phyloP scores from a whole-genome alignment of 2,888 invertebrate genomes.

The Nomada flava region DNA sequence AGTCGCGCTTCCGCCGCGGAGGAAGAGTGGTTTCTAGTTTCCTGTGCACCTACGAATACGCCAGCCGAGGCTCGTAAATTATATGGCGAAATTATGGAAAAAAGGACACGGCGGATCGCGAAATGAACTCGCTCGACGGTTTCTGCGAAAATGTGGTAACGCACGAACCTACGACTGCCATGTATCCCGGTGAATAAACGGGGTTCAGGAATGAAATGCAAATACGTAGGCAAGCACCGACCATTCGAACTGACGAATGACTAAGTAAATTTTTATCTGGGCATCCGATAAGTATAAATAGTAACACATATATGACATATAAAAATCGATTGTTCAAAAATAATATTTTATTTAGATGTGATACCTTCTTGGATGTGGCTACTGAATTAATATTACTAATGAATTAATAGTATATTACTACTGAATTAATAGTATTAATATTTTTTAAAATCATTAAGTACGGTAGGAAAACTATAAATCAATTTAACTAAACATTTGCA shows the following conservation, averaged over 20 bases:
- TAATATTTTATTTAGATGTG: too few species aligned
- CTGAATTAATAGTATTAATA: too few species aligned
- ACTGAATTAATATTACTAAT: too few species aligned
- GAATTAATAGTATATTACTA: too few species aligned
- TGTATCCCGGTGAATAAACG: conserved; percentile 53
- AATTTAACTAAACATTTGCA: too few species aligned
- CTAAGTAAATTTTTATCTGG: too few species aligned
- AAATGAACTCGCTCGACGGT: conserved; percentile 37
- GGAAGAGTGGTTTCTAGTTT: conserved; percentile 54
- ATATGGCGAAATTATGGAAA: conserved; percentile 63
- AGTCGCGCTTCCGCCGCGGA: conserved; percentile 31
- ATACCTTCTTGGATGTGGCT: too few species aligned
- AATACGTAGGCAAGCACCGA: neutral
- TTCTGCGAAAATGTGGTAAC: conserved; percentile 29
- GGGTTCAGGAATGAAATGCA: neutral
- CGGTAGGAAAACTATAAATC: too few species aligned
- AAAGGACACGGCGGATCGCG: conserved; percentile 43
- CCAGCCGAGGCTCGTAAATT: conserved; percentile 57
- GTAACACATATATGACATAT: too few species aligned
- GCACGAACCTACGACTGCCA: conserved; percentile 4
- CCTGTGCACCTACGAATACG: conserved; percentile 36
- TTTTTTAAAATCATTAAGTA: too few species aligned
- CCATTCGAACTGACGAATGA: neutral
- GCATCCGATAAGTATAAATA: neutral
- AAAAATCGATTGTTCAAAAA: too few species aligned